Base-by-base conservation (phyloP, 2,113 vertebrate species). In the Hyperopisus bebe region DNA sequence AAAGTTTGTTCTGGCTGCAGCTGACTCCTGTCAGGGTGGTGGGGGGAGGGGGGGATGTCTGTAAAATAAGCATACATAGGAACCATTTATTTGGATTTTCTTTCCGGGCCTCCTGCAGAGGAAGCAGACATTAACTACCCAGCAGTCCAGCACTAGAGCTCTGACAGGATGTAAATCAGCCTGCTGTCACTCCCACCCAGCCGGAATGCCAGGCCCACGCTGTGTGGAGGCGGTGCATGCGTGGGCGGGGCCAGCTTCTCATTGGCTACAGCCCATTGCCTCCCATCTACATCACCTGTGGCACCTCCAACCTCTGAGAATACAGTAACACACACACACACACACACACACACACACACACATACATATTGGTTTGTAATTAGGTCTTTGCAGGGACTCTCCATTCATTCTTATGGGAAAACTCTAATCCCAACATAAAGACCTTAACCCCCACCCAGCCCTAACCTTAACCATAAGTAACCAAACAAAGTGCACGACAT, bases 161-260 rank as follows among this genome's bases (percentile, higher is more conserved):
- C 42, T 50, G 92, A 90, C 91, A 95, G 95, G 94, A 95, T 93
- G 91, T 94, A 92, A 92, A 94, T 93, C 93, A 92, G 91, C 92
- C 92, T 17, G 86, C 89, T 62, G 88, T 51, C 24, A 15, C 88
- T 24, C 88, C 92, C 88, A 39, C 82, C 92, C 88, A 92, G 91
- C 92, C 92, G 93, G 94, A 95, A 95, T 90, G 93, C 86, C 92
- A 90, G 90, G 93, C 91, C 93, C 91, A 91, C 91, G 92, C 92
- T 94, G 93, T 92, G 92, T 89, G 24, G 88, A 91, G 92, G 91
- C 90, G 90, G 74, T 86, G 88, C 70, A 91, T 27, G 91, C 89
- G 93, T 92, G 92, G 94, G 92, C 92, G 93, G 92, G 92, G 92
- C 93, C 53, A 90, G 46, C 46, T 83, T 89, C 92, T 91, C 90